These are phyloP conservation scores for Spicauda simplicius DNA, from an alignment of 2,888 invertebrate species.

Conservation along the genomic window DNA sequence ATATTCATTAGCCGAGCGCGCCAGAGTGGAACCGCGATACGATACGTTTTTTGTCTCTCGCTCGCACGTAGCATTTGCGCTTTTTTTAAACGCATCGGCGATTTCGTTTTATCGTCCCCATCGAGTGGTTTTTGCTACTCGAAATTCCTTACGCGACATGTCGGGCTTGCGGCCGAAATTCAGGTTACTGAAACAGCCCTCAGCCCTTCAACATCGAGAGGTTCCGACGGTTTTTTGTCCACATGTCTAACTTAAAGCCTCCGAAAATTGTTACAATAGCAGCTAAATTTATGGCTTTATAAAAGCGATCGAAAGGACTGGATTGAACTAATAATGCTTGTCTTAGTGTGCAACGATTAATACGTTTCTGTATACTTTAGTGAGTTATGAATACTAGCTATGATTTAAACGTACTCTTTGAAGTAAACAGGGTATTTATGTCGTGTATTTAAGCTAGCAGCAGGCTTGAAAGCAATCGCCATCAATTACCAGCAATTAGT, in stretches of 20 bases:
- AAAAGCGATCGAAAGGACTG: neutral
- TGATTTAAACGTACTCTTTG: conserved; percentile 29
- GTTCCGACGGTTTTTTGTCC: conserved; percentile 19
- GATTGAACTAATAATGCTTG: neutral
- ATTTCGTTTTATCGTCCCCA: conserved; percentile 82
- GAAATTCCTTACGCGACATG: conserved; percentile 70
- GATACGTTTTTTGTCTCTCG: conserved; percentile 80
- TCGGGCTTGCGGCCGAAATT: conserved; percentile 30
- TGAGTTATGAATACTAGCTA: conserved; percentile 10
- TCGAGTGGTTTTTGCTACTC: conserved; percentile 79
- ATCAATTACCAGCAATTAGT: conserved; percentile 32
- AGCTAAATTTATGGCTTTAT: conserved; percentile 22
- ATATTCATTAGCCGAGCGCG: conserved; percentile 78
- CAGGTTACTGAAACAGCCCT: conserved; percentile 36
- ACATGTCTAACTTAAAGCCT: conserved; percentile 29
- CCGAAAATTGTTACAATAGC: conserved; percentile 18
- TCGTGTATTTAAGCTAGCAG: conserved; percentile 25
- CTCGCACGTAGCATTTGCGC: conserved; percentile 79
- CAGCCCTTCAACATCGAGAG: conserved; percentile 19
- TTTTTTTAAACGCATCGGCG: conserved; percentile 82
- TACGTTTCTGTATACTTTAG: neutral
- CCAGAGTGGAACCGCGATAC: conserved; percentile 82
- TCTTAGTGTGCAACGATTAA: conserved; percentile 1
- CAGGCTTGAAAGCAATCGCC: conserved; percentile 25
- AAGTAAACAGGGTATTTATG: conserved; percentile 27